Conservation (phyloP, 2,113 vertebrate species). For the Lampris incognitus region DNA sequence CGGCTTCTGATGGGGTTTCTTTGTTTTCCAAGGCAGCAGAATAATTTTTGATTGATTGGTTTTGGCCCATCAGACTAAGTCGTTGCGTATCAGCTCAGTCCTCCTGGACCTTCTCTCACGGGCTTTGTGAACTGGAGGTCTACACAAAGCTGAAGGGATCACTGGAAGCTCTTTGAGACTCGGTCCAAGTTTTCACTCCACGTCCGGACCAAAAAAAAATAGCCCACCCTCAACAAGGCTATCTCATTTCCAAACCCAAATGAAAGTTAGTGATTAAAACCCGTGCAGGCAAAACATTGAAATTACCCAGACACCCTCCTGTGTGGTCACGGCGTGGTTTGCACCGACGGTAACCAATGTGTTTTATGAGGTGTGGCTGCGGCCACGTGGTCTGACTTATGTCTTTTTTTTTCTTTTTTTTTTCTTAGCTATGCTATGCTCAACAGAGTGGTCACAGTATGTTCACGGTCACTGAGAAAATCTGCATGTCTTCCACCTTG, state of each 20-base stretch:
- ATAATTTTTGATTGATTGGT: not conserved
- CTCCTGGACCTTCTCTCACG: too few species aligned
- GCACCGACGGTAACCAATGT: slow-evolving; percentile 27
- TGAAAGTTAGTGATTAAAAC: slow-evolving; percentile 9
- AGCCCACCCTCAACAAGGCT: not conserved
- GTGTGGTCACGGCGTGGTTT: slow-evolving; percentile 62
- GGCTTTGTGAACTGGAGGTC: not conserved
- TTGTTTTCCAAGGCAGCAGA: not conserved
- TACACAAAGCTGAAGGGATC: not conserved
- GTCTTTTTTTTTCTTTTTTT: not conserved
- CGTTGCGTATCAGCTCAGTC: too few species aligned
- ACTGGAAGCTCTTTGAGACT: not conserved
- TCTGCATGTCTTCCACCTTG: slow-evolving; percentile 57
- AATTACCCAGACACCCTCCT: slow-evolving; percentile 65
- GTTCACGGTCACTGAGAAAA: slow-evolving; percentile 26
- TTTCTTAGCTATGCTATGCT: slow-evolving; percentile 38
- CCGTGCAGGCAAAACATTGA: slow-evolving; percentile 54
- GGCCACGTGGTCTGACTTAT: not conserved
- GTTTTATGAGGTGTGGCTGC: slow-evolving; percentile 34
- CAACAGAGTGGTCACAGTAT: slow-evolving; percentile 58
- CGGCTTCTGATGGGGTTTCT: not conserved
- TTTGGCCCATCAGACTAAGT: not conserved
- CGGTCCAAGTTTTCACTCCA: not conserved
- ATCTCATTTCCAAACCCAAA: not conserved
- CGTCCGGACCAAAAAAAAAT: not conserved